phyloP scores from a whole-genome alignment of 2,113 vertebrate species.

The Festucalex cinctus region DNA sequence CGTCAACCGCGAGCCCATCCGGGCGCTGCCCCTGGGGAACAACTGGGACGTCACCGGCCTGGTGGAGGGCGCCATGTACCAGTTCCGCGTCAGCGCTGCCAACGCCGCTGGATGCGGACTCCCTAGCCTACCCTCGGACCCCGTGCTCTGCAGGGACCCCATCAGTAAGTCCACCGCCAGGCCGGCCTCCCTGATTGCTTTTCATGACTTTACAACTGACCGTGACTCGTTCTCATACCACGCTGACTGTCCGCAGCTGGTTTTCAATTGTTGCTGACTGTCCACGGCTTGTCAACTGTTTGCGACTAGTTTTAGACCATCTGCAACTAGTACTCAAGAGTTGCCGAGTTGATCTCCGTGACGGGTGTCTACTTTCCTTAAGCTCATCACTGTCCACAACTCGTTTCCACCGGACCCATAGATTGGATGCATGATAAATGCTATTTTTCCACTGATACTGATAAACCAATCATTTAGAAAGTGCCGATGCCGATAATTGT shows the following conservation, averaged over 20 bases:
- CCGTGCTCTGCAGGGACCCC: constrained; percentile 86
- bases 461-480: no score
- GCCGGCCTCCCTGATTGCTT: background rate
- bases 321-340: no score
- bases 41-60: constrained; percentile 87
- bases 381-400: no score
- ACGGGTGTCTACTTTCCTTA: no score
- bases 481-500: no score
- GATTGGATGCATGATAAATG: no score
- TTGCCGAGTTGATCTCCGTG: no score
- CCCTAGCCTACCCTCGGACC: constrained; percentile 91
- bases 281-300: background rate
- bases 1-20: constrained; percentile 86
- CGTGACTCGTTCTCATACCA: background rate
- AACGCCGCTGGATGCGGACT: constrained; percentile 92
- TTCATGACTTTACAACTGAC: background rate
- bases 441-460: no score
- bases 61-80: constrained; percentile 86
- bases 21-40: constrained; percentile 86
- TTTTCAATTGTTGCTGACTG: background rate
- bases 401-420: no score
- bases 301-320: no score
- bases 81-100: constrained; percentile 89
- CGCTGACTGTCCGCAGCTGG: background rate
- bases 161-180: constrained; percentile 74